Evolutionary conservation across 1,140 invertebrate species (phyloP).

Genomic region (Nylanderia fulva): DNA sequence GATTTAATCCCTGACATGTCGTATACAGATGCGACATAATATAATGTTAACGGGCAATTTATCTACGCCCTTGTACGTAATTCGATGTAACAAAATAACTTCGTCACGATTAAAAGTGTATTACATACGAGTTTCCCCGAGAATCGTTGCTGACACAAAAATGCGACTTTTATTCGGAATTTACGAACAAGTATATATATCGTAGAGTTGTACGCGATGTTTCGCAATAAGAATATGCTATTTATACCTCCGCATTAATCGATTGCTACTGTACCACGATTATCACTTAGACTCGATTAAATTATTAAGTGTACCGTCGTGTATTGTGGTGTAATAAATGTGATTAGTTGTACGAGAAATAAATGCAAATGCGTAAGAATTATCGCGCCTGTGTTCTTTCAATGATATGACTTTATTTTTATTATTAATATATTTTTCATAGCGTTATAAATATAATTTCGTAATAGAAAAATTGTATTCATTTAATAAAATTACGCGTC

Average conservation of each 20-base stretch:
- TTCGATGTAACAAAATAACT: conserved; percentile 55
- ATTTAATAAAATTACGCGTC: neutral
- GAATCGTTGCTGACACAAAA: conserved; percentile 1
- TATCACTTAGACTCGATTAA: conserved; percentile 83
- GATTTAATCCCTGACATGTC: conserved; percentile 21
- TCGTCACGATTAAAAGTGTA: conserved; percentile 36
- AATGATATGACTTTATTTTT: neutral
- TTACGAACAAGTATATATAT: conserved; percentile 72
- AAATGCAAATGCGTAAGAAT: conserved; percentile 73
- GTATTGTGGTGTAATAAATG: conserved; percentile 86
- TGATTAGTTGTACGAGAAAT: conserved; percentile 83
- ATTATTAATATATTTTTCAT: conserved; percentile 2
- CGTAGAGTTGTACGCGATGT: conserved; percentile 73
- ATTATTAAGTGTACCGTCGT: conserved; percentile 85
- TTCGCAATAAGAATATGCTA: conserved; percentile 80
- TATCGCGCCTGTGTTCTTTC: neutral
- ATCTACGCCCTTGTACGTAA: conserved; percentile 57
- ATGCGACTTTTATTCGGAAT: conserved; percentile 51
- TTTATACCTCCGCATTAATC: conserved; percentile 84
- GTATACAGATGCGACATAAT: conserved; percentile 29
- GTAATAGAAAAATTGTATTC: neutral
- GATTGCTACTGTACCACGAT: conserved; percentile 83
- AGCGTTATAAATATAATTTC: neutral
- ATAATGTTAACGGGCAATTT: conserved; percentile 52
- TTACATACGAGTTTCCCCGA: conserved; percentile 31